Evolutionary conservation across 2,888 invertebrate species (phyloP).

Genomic region (Spodoptera littoralis): DNA sequence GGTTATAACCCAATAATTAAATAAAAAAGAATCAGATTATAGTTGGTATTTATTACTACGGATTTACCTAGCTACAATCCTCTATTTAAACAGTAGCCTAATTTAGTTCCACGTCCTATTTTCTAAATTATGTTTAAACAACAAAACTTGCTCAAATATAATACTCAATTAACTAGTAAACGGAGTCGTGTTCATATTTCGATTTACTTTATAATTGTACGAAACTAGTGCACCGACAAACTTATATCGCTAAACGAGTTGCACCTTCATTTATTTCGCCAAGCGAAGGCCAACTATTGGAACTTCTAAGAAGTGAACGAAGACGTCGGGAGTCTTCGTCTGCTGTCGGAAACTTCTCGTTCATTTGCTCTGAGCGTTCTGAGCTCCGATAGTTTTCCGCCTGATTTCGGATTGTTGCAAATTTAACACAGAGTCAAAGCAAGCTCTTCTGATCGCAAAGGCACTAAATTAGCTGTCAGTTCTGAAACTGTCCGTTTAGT

Average conservation of each 20-base stretch:
- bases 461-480: constrained; percentile 75
- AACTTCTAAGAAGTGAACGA: constrained; percentile 58
- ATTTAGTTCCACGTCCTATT: no score
- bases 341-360: constrained; percentile 74
- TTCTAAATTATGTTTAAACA: no score
- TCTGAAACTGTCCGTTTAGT: constrained; percentile 59
- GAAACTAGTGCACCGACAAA: constrained; percentile 28
- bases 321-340: constrained; percentile 68
- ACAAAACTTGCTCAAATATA: no score
- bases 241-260: constrained; percentile 40
- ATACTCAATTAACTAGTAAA: no score
- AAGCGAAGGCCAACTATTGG: constrained; percentile 56
- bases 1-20: no score
- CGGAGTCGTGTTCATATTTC: constrained; percentile 2
- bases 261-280: constrained; percentile 50
- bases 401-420: constrained; percentile 82
- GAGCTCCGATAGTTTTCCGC: constrained; percentile 80
- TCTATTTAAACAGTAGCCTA: no score
- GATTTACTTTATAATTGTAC: constrained; percentile 38
- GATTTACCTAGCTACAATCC: no score
- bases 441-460: constrained; percentile 73
- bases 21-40: no score
- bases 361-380: constrained; percentile 70
- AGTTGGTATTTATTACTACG: no score
- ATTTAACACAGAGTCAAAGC: constrained; percentile 78